Conservation (phyloP, 2,888 invertebrate genomes). For the Dasysyrphus tricinctus region DNA sequence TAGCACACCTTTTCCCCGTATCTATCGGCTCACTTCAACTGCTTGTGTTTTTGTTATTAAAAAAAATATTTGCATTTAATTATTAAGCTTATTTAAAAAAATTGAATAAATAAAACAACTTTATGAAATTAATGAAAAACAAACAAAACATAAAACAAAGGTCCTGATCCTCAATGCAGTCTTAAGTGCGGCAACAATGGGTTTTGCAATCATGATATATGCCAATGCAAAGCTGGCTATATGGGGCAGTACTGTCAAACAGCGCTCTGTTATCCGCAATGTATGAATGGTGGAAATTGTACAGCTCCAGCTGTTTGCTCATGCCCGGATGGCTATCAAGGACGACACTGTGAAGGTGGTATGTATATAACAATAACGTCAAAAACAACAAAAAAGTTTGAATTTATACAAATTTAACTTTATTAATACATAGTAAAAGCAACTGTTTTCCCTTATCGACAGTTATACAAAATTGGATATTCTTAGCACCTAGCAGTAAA, state of each 20-base stretch:
- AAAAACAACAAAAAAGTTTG: not conserved
- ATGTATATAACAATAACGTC: slow-evolving; percentile 77
- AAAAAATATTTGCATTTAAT: slow-evolving; percentile 7
- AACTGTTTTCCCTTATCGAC: slow-evolving; percentile 50
- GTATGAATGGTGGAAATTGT: slow-evolving; percentile 96
- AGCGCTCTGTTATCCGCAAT: slow-evolving; percentile 95
- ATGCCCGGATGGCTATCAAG: slow-evolving; percentile 95
- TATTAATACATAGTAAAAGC: slow-evolving; percentile 50
- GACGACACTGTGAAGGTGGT: slow-evolving; percentile 96
- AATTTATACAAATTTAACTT: slow-evolving; percentile 25
- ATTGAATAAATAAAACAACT: not conserved
- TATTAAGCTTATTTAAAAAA: not conserved
- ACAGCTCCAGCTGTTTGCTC: slow-evolving; percentile 95
- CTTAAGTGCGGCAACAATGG: slow-evolving; percentile 94
- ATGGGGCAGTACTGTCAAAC: slow-evolving; percentile 95
- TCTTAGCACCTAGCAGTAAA: not conserved
- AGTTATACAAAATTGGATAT: slow-evolving; percentile 16
- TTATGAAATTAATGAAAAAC: not conserved
- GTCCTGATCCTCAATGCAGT: slow-evolving; percentile 95
- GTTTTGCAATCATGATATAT: slow-evolving; percentile 92
- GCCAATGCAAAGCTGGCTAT: slow-evolving; percentile 95
- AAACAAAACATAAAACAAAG: slow-evolving; percentile 82
- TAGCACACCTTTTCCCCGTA: not conserved
- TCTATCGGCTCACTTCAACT: slow-evolving; percentile 55
- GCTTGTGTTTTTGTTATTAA: slow-evolving; percentile 46